Conservation (phyloP, 2,113 vertebrate genomes). For the Heteronetta atricapilla region DNA sequence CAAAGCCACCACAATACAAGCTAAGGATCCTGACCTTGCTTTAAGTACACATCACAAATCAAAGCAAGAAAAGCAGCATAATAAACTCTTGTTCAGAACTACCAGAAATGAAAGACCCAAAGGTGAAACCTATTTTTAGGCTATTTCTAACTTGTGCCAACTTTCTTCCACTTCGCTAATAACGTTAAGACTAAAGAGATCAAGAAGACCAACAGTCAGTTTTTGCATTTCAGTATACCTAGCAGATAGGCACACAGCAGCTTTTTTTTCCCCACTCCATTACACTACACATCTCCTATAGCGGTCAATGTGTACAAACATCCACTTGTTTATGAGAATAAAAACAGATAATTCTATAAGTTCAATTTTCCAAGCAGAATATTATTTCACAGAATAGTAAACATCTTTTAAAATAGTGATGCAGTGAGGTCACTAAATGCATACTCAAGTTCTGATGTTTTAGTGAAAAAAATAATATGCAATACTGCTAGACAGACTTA, state of each 20-base stretch:
- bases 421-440: neutral
- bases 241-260: neutral
- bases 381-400: neutral
- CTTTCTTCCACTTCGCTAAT: neutral
- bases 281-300: neutral
- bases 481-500: neutral
- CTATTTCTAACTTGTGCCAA: neutral
- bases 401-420: neutral
- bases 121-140: neutral
- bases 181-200: neutral
- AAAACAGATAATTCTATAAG: neutral
- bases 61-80: neutral
- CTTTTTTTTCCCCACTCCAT: neutral
- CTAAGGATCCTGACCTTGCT: neutral
- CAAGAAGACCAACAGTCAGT: neutral
- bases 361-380: neutral
- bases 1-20: neutral
- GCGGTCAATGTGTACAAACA: neutral
- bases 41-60: neutral
- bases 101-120: neutral
- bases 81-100: neutral
- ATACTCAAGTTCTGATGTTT: neutral
- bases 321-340: neutral
- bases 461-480: neutral
- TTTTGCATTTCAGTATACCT: neutral